Percentiles rank a stretch among this genome's conserved stretches.
Conservation (phyloP, 2,888 invertebrate genomes). For the Clitarchus hookeri region DNA sequence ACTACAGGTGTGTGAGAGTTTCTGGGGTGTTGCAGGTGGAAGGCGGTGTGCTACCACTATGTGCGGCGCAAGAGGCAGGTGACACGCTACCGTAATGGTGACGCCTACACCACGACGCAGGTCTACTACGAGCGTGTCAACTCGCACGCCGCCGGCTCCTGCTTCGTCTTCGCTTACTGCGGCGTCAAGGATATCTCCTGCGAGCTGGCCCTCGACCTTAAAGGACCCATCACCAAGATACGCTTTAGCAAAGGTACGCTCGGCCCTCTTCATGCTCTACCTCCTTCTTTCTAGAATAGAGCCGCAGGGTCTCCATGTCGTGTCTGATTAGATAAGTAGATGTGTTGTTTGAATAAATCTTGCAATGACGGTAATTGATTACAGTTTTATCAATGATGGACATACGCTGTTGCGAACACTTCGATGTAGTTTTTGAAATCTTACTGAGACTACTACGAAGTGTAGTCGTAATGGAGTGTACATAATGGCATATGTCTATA, state of each 20-base stretch:
- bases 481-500: too few species aligned
- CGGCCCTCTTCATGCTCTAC: not conserved
- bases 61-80: constrained; percentile 75
- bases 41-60: constrained; percentile 84
- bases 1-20: not conserved
- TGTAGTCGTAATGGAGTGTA: too few species aligned
- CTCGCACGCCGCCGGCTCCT: constrained; percentile 75
- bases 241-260: constrained; percentile 70
- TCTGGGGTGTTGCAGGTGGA: constrained; percentile 64
- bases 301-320: too few species aligned
- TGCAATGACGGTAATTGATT: too few species aligned
- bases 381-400: too few species aligned
- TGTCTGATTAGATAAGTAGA: too few species aligned
- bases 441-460: too few species aligned
- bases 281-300: not conserved
- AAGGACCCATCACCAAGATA: constrained; percentile 75
- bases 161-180: constrained; percentile 77
- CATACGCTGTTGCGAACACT: too few species aligned
- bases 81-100: constrained; percentile 78
- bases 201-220: constrained; percentile 67
- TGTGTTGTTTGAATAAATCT: too few species aligned
- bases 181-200: constrained; percentile 77
- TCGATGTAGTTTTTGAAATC: too few species aligned
- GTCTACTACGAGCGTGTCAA: constrained; percentile 83
- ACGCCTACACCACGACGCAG: constrained; percentile 81